These are phyloP conservation scores for Galaxias olidus DNA, from an alignment of 2,797 vertebrate species.

Conservation along the genomic window DNA sequence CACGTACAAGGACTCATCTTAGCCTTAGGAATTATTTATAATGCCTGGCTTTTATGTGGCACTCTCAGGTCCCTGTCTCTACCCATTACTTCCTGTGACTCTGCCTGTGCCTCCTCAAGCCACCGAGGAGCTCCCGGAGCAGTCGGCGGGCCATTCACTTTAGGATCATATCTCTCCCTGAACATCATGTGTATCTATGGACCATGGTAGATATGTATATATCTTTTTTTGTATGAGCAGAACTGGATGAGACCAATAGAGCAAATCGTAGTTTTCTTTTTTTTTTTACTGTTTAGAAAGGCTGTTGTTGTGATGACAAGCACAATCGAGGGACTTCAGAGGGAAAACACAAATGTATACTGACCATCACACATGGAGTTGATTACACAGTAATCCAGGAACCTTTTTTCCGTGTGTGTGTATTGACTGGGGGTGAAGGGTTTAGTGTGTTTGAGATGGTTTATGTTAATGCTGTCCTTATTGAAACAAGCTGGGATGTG, in stretches of 20 bases:
- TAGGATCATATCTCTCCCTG: too few species aligned
- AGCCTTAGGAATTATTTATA: conserved; percentile 87
- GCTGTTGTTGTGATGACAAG: conserved; percentile 31
- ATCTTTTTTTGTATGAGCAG: too few species aligned
- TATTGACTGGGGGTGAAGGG: conserved; percentile 22
- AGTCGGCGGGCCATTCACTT: too few species aligned
- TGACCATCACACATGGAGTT: conserved; percentile 57
- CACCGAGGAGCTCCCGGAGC: not conserved
- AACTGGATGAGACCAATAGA: too few species aligned
- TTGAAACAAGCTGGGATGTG: conserved; percentile 77
- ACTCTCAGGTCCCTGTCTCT: conserved; percentile 81
- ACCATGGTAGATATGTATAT: too few species aligned
- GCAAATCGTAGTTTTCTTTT: too few species aligned
- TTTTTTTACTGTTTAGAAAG: not conserved
- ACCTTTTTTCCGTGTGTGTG: conserved; percentile 28
- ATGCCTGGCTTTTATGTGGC: conserved; percentile 80
- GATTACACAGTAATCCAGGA: conserved; percentile 61
- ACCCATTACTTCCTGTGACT: conserved; percentile 80
- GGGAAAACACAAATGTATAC: conserved; percentile 41
- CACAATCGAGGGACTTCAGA: conserved; percentile 33
- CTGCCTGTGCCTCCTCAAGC: conserved; percentile 67
- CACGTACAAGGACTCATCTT: conserved; percentile 74
- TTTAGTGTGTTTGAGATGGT: conserved; percentile 66
- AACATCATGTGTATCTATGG: too few species aligned
- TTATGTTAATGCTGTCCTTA: conserved; percentile 78